Evolutionary conservation across 2,113 vertebrate species (phyloP), one percentile per base, ranked within the genome.

Genomic region (Clarias batrachus): DNA sequence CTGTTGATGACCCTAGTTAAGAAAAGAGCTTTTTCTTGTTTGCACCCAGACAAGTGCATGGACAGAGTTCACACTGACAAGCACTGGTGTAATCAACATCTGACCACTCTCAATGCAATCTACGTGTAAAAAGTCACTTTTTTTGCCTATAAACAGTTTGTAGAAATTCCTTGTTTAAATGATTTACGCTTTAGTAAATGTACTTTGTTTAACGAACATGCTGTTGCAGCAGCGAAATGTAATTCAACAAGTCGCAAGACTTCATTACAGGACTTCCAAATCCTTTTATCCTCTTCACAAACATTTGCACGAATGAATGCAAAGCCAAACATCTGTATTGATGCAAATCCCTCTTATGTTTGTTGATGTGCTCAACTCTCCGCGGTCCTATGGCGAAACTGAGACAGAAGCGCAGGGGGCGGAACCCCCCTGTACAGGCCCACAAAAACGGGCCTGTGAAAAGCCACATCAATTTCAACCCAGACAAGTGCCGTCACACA

Each of bases 401-500:
- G 93, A 95, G 93, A 94, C 92, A 93, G 87, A 85, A 85, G 83
- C 87, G 48, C 91, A 94, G 93, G 94, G 96, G 95, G 96, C 96
- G 96, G 96, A 96, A 95, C 95, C 95, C 95, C 95, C 93, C 94
- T 93, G 65, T 68, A 68, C 94, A 96, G 95, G 95, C 97, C 97
- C 96, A 96, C 94, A 95, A 81, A 48, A 97, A 97, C 96, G 96
- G 96, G 95, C 90, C 95, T 96, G 96, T 97, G 97, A 98, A 98
- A 98, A 97, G 97, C 97, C 95, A 97, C 98, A 99, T 99, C 98
- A 99, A 99, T 99, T 99, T 98, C 96, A 96, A 95, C 95, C 96
- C 97, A 97, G 98, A 99, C 97, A 99, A 96, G 97, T 96, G 96
- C 96, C 96, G 98, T 99, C 98, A 99, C 98, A 98, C 97, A 99